Evolutionary conservation across 2,797 vertebrate species (phyloP).

Genomic region (Gambelia wislizenii): DNA sequence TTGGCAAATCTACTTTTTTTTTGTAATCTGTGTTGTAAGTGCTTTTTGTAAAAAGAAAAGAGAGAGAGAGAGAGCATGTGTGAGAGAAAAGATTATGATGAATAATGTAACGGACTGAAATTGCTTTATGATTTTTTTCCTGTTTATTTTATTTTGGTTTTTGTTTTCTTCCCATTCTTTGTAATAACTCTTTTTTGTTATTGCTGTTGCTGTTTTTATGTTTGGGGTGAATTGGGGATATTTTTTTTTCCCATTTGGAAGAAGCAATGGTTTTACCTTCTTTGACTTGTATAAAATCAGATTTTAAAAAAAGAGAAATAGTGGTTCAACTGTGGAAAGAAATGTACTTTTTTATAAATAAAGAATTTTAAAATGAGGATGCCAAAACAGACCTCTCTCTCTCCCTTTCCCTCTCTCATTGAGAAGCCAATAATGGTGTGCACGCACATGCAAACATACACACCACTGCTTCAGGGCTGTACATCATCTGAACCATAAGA

Average conservation of each 20-base stretch:
- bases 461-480: no score
- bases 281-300: constrained; percentile 84
- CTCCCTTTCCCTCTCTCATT: background rate
- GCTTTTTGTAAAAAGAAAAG: constrained; percentile 72
- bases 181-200: constrained; percentile 56
- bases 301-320: constrained; percentile 52
- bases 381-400: fast-evolving
- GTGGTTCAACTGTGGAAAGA: constrained; percentile 80
- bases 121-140: constrained; percentile 50
- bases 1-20: constrained; percentile 42
- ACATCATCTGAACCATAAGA: no score
- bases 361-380: constrained; percentile 80
- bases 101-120: constrained; percentile 53
- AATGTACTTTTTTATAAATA: constrained; percentile 88
- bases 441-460: background rate
- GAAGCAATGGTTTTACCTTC: constrained; percentile 75
- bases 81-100: constrained; percentile 22
- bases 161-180: constrained; percentile 59
- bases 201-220: constrained; percentile 29
- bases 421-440: background rate
- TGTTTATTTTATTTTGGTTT: background rate
- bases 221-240: constrained; percentile 51
- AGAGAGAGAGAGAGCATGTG: constrained; percentile 11
- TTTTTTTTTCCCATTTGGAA: constrained; percentile 69
- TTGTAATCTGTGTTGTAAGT: constrained; percentile 75